Evolutionary conservation across 2,888 invertebrate genomes (phyloP).

Genomic region (Pristionchus arcanus): DNA sequence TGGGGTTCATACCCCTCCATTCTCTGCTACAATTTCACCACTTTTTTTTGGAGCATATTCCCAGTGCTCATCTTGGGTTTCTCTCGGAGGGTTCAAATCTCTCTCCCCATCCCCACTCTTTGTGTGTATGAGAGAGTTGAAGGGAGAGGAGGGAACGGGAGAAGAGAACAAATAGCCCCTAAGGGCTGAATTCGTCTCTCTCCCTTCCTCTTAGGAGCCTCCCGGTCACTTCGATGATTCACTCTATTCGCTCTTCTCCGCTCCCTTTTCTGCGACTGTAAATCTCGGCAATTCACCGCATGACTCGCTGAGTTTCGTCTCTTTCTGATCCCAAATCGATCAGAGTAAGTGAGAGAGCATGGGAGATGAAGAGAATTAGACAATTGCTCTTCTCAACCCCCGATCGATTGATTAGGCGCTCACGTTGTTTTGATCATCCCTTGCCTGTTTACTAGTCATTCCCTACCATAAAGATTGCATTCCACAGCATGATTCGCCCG

Average conservation of each 20-base stretch:
- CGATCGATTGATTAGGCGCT: constrained; percentile 17
- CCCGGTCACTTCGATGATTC: constrained; percentile 4
- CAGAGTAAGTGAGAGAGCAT: too few species aligned
- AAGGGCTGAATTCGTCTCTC: not conserved
- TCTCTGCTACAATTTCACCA: not conserved
- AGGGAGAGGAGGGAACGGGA: constrained; percentile 17
- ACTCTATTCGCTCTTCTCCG: not conserved
- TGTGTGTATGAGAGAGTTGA: constrained; percentile 6
- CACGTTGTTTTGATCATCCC: not conserved
- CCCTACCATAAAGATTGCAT: not conserved
- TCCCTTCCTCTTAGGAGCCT: not conserved
- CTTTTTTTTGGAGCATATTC: not conserved
- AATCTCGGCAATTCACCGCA: not conserved
- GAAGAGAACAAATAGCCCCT: constrained; percentile 49
- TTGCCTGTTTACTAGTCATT: not conserved
- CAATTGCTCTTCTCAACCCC: too few species aligned
- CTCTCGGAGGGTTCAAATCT: not conserved
- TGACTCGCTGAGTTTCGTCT: not conserved
- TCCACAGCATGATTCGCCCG: not conserved
- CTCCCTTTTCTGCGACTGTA: constrained; percentile 12
- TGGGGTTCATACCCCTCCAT: too few species aligned
- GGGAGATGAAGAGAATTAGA: too few species aligned
- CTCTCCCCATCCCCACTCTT: not conserved
- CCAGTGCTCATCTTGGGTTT: not conserved
- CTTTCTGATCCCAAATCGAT: too few species aligned